Conservation (phyloP, 2,888 invertebrate genomes). For the Leucophenga maculata region DNA sequence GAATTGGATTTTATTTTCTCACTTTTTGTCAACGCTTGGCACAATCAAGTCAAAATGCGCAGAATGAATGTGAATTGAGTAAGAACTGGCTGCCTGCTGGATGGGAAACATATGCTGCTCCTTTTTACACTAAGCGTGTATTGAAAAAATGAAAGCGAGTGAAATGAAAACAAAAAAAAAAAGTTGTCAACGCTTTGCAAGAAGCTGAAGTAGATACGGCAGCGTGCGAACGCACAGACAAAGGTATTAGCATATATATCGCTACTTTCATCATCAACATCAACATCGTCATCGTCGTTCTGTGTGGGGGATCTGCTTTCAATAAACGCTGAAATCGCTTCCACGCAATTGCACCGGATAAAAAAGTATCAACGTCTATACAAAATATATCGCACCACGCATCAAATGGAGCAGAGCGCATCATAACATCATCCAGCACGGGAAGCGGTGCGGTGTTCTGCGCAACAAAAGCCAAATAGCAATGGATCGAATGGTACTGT, state of each 20-base stretch:
- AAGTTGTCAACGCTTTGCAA: background rate
- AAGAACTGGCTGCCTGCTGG: background rate
- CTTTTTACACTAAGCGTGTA: background rate
- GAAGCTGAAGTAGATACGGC: background rate
- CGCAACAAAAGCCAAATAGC: too few relatives aligned
- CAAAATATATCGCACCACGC: slow-evolving; percentile 9
- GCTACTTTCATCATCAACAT: background rate
- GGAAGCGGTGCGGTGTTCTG: too few relatives aligned
- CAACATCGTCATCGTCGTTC: too few relatives aligned
- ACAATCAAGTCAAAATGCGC: too few relatives aligned
- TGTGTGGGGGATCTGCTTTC: slow-evolving; percentile 37
- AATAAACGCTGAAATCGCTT: slow-evolving; percentile 50
- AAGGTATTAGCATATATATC: background rate
- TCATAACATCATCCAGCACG: background rate
- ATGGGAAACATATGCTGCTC: slow-evolving; percentile 3
- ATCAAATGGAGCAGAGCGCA: background rate
- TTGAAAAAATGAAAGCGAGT: slow-evolving; percentile 21
- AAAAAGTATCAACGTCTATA: slow-evolving; percentile 20
- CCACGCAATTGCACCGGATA: slow-evolving; percentile 60
- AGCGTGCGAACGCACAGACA: background rate
- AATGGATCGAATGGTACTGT: too few relatives aligned
- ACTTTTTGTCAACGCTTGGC: background rate
- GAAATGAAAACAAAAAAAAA: slow-evolving; percentile 22
- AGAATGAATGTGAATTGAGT: background rate
- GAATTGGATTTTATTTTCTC: slow-evolving; percentile 38